Conservation (phyloP, 1,140 invertebrate genomes). For the Apis laboriosa region DNA sequence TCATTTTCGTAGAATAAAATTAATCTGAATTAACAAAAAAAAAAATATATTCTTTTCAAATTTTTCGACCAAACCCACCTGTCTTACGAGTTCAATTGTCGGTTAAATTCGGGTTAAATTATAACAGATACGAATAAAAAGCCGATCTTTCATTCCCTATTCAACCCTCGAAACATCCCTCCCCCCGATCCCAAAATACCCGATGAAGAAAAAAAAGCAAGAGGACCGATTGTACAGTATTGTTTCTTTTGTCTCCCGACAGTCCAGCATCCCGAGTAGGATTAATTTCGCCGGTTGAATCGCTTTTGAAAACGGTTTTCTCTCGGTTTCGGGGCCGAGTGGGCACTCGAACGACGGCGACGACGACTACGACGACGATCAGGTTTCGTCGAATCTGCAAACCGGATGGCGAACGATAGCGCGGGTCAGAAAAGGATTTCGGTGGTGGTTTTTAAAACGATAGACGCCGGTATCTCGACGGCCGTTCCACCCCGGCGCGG, state of each 20-base stretch:
- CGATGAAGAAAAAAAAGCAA: neutral
- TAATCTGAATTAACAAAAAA: no score
- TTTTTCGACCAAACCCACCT: no score
- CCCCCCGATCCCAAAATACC: neutral
- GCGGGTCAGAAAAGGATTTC: slow-evolving; percentile 24
- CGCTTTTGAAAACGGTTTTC: slow-evolving; percentile 29
- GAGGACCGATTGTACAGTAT: neutral
- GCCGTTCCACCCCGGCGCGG: neutral
- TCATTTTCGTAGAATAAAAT: no score
- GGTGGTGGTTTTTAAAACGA: slow-evolving; percentile 60
- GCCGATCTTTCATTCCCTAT: neutral
- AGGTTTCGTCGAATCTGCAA: slow-evolving; percentile 54
- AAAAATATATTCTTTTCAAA: no score
- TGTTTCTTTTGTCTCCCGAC: slow-evolving; percentile 18
- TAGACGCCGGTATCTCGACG: slow-evolving; percentile 44
- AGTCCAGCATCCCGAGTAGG: neutral
- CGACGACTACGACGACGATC: slow-evolving; percentile 22
- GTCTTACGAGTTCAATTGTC: neutral
- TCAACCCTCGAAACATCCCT: neutral
- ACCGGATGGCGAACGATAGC: slow-evolving; percentile 45
- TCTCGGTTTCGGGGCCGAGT: neutral
- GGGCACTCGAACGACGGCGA: neutral
- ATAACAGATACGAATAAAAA: neutral
- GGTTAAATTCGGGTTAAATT: neutral
- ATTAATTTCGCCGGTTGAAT: slow-evolving; percentile 45